These are phyloP conservation scores for Dryas iulia DNA, from an alignment of 1,140 invertebrate genomes.

Conservation along the genomic window DNA sequence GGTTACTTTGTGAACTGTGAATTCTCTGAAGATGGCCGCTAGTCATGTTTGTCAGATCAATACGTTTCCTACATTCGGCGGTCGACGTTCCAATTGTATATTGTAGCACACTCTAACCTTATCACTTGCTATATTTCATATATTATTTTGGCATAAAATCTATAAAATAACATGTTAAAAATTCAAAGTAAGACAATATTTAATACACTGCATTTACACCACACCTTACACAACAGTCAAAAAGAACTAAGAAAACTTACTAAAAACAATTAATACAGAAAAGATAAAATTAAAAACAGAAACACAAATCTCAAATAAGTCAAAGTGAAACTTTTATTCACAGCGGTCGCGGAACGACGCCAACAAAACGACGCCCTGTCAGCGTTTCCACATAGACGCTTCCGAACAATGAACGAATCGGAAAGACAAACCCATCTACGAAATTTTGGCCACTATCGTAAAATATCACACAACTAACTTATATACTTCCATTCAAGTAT, in stretches of 20 bases:
- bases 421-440: slow-evolving; percentile 29
- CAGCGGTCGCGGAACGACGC: slow-evolving; percentile 18
- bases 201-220: not conserved
- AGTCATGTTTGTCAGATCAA: slow-evolving; percentile 29
- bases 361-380: slow-evolving; percentile 23
- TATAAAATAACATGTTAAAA: not conserved
- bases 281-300: not conserved
- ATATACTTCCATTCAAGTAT: not conserved
- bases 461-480: slow-evolving; percentile 14
- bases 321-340: slow-evolving; percentile 27
- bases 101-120: not conserved
- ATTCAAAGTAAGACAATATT: not conserved
- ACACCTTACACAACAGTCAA: not conserved
- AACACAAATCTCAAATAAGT: not conserved
- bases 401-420: slow-evolving; percentile 32
- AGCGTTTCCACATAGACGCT: slow-evolving; percentile 32
- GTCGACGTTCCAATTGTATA: not conserved
- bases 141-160: not conserved
- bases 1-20: slow-evolving; percentile 20
- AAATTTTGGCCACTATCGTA: slow-evolving; percentile 25
- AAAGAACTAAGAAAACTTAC: not conserved
- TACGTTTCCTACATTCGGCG: slow-evolving; percentile 18
- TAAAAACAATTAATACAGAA: not conserved
- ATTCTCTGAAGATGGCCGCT: slow-evolving; percentile 34
- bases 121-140: not conserved